Evolutionary conservation across 2,888 invertebrate genomes (phyloP).

Genomic region (Leptopilina syphax): DNA sequence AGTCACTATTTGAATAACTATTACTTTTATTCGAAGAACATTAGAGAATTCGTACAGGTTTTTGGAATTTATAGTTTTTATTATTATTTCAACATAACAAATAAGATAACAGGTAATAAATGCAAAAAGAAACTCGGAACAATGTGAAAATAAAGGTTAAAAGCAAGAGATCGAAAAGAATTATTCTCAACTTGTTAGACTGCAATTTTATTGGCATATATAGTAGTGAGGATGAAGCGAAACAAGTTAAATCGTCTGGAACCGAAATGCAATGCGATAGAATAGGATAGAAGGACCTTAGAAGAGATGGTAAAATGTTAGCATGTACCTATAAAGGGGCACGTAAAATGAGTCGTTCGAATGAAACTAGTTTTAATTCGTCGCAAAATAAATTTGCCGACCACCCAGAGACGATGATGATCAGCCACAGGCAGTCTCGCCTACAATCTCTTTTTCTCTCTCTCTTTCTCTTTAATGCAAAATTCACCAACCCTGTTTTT

Average conservation of each 20-base stretch:
- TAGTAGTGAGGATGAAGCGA: slow-evolving; percentile 27
- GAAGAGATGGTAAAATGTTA: slow-evolving; percentile 50
- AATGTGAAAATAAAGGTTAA: neutral
- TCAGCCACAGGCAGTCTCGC: slow-evolving; percentile 33
- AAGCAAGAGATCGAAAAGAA: slow-evolving; percentile 11
- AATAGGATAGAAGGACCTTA: slow-evolving; percentile 54
- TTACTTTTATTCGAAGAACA: too few relatives aligned
- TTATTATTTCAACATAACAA: too few relatives aligned
- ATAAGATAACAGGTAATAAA: too few relatives aligned
- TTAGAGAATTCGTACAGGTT: too few relatives aligned
- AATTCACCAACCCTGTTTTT: slow-evolving; percentile 1
- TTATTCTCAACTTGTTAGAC: slow-evolving; percentile 16
- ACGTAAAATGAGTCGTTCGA: slow-evolving; percentile 62
- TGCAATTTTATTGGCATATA: slow-evolving; percentile 20
- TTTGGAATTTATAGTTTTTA: too few relatives aligned
- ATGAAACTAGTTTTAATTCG: slow-evolving; percentile 64
- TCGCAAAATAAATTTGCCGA: slow-evolving; percentile 52
- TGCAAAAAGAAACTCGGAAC: neutral
- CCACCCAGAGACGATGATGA: slow-evolving; percentile 46
- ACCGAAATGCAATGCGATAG: slow-evolving; percentile 57
- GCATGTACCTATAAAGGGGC: slow-evolving; percentile 45
- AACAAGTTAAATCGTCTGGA: slow-evolving; percentile 36
- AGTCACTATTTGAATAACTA: too few relatives aligned
- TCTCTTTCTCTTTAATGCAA: neutral
- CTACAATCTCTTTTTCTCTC: slow-evolving; percentile 37